Evolutionary conservation across 2,113 vertebrate genomes (phyloP).

Genomic region (Hepsetus odoe): DNA sequence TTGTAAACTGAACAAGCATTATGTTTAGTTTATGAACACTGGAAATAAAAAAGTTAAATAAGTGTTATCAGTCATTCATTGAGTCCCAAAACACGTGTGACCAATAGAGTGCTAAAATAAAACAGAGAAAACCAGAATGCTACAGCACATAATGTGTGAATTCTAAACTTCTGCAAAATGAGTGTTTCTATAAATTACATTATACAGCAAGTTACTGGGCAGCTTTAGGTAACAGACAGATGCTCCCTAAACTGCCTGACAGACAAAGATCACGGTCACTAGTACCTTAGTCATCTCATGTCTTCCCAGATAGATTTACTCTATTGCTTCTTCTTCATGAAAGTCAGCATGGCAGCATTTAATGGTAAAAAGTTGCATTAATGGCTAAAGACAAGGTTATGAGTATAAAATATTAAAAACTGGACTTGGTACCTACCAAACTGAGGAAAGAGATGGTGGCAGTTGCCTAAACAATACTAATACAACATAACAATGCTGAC

Average conservation of each 20-base stretch:
- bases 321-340: not conserved
- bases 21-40: no score
- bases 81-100: not conserved
- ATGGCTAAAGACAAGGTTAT: no score
- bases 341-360: not conserved
- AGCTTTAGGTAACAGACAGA: no score
- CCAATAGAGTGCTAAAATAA: conserved; percentile 1
- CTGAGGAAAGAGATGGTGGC: not conserved
- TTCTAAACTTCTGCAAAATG: no score
- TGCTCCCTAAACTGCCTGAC: not conserved
- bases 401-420: no score
- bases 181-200: not conserved
- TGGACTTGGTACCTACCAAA: not conserved
- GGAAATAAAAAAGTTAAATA: not conserved
- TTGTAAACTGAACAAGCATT: no score
- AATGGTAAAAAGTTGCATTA: not conserved
- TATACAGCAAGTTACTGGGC: no score
- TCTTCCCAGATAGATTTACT: not conserved
- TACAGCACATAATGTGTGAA: no score
- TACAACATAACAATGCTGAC: no score
- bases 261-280: not conserved
- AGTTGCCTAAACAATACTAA: not conserved
- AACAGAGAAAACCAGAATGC: not conserved
- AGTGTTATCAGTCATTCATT: not conserved
- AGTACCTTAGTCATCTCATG: not conserved